phyloP scores from a whole-genome alignment of 2,888 invertebrate species.

The Tenthredo amoena region DNA sequence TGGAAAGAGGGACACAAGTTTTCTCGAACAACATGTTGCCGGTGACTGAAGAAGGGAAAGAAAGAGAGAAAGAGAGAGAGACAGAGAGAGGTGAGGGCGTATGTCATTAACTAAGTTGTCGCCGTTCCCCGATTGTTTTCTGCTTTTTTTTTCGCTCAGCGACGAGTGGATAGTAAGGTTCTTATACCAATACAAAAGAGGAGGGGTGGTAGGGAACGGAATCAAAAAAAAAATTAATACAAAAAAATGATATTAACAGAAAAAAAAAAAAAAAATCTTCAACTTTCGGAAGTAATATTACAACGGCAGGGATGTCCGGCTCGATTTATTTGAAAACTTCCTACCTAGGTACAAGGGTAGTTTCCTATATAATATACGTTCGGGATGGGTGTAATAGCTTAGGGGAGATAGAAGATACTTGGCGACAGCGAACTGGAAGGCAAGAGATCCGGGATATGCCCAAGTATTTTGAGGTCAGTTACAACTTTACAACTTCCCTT shows the following conservation, averaged over 20 bases:
- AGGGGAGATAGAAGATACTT: neutral
- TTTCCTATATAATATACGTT: slow-evolving; percentile 30
- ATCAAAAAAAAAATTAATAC: slow-evolving; percentile 25
- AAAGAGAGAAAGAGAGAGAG: slow-evolving; percentile 1
- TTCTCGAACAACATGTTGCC: slow-evolving; percentile 44
- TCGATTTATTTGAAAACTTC: slow-evolving; percentile 70
- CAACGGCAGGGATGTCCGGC: slow-evolving; percentile 62
- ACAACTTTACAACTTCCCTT: slow-evolving; percentile 54
- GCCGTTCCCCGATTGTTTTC: slow-evolving; percentile 42
- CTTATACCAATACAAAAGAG: neutral
- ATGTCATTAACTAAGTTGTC: slow-evolving; percentile 47
- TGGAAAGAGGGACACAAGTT: neutral
- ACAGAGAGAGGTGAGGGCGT: slow-evolving; percentile 10
- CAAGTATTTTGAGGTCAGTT: slow-evolving; percentile 58
- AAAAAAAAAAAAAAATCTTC: slow-evolving; percentile 53
- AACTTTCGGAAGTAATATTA: slow-evolving; percentile 70
- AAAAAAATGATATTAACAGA: neutral
- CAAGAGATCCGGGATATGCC: slow-evolving; percentile 30
- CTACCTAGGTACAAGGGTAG: slow-evolving; percentile 3
- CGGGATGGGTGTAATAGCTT: slow-evolving; percentile 1
- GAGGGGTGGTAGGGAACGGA: neutral
- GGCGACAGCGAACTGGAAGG: neutral
- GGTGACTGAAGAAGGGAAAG: neutral
- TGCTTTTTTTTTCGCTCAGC: slow-evolving; percentile 22
- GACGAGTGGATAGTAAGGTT: neutral